Conservation (phyloP, 2,797 vertebrate genomes). For the Margarornis squamiger region DNA sequence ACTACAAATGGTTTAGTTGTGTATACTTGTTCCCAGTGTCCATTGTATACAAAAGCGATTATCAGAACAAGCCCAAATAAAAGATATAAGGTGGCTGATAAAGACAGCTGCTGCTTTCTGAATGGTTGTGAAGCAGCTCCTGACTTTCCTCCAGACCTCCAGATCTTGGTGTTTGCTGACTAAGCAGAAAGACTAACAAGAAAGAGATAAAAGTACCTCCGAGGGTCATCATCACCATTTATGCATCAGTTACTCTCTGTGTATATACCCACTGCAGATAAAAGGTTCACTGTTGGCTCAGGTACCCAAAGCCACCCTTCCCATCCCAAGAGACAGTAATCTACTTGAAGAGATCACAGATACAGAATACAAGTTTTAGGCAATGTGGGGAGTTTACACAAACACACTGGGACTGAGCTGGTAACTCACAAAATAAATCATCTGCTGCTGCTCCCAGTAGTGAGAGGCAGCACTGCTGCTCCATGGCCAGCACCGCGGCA, state of each 20-base stretch:
- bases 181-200: not conserved
- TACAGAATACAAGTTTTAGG: fast-evolving
- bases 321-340: not conserved
- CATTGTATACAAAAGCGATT: not conserved
- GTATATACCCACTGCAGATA: not conserved
- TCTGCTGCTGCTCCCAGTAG: not conserved
- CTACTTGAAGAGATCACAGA: not conserved
- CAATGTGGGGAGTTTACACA: not conserved
- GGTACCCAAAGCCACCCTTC: not conserved
- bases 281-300: not conserved
- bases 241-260: not conserved
- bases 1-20: not conserved
- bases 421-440: not conserved
- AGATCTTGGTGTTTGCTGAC: not conserved
- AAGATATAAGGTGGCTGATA: not conserved
- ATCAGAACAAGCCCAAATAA: not conserved
- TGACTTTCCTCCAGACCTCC: not conserved
- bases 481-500: fast-evolving
- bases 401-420: not conserved
- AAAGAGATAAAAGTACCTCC: not conserved
- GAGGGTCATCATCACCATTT: not conserved
- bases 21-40: not conserved
- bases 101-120: not conserved
- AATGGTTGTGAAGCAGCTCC: not conserved
- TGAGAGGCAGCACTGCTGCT: not conserved